phyloP scores from a whole-genome alignment of 2,113 vertebrate genomes.

The Dasypus novemcinctus region DNA sequence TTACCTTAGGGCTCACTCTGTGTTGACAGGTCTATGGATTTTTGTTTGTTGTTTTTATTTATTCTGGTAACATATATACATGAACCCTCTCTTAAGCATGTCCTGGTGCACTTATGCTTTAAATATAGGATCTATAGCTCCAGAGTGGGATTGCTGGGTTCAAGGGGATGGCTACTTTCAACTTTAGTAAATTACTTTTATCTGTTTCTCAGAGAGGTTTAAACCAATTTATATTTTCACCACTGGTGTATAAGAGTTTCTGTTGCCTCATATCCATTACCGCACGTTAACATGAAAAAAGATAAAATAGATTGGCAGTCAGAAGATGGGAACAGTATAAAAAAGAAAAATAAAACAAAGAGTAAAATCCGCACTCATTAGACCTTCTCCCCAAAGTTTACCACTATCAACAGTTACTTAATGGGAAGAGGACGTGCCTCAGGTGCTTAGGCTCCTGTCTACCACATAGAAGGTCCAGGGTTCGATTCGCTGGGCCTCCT shows the following conservation, averaged over 20 bases:
- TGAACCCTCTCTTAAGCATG: not conserved
- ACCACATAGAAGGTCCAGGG: too few relatives aligned
- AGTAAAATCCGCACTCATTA: not conserved
- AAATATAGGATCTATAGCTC: too few relatives aligned
- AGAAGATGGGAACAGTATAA: not conserved
- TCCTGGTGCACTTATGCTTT: not conserved
- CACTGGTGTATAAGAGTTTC: not conserved
- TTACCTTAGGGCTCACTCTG: too few relatives aligned
- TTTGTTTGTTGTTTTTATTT: too few relatives aligned
- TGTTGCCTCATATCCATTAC: not conserved
- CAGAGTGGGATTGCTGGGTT: not conserved
- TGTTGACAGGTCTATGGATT: too few relatives aligned
- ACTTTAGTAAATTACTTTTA: not conserved
- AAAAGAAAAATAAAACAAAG: not conserved
- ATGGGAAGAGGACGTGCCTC: too few relatives aligned
- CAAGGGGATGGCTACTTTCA: not conserved
- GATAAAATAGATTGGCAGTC: not conserved
- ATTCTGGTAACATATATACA: too few relatives aligned
- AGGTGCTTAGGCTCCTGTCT: too few relatives aligned
- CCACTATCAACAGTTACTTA: not conserved
- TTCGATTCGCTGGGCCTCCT: too few relatives aligned
- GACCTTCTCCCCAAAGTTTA: not conserved
- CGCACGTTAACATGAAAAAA: not conserved
- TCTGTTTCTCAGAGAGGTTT: not conserved
- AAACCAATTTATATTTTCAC: too few relatives aligned